A percentile compares a stretch with the other conserved stretches of the same genome.
Conservation (phyloP, 2,113 vertebrate genomes). For the Saccopteryx leptura region DNA sequence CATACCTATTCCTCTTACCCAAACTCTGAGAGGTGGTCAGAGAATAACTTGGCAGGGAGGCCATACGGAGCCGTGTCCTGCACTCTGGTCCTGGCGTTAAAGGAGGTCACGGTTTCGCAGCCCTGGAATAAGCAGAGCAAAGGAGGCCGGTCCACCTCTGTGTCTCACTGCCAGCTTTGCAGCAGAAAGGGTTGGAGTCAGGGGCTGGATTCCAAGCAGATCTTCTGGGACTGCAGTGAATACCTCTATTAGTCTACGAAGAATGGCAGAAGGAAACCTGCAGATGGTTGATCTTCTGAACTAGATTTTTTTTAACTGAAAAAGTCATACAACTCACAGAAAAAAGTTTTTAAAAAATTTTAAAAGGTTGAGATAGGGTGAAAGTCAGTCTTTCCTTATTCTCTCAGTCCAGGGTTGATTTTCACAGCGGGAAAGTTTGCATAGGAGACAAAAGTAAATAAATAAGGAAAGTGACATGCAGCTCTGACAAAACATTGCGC, state of each 20-base stretch:
- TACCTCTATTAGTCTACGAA: neutral
- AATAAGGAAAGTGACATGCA: neutral
- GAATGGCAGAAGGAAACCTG: neutral
- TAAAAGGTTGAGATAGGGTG: neutral
- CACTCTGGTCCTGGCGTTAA: conserved; percentile 37
- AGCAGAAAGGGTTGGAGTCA: conserved; percentile 30
- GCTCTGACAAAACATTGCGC: conserved; percentile 26
- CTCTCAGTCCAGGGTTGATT: neutral
- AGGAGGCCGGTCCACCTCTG: conserved; percentile 31
- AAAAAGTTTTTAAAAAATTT: neutral
- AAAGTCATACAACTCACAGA: neutral
- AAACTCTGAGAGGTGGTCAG: conserved; percentile 27
- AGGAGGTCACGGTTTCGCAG: conserved; percentile 42
- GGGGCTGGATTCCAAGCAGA: conserved; percentile 67
- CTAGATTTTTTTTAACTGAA: conserved; percentile 13
- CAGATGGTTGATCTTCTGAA: conserved; percentile 49
- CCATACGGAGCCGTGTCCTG: neutral
- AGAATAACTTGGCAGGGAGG: conserved; percentile 76
- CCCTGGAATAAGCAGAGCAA: conserved; percentile 50
- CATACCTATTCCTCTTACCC: conserved; percentile 53
- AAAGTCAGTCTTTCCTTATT: conserved; percentile 23
- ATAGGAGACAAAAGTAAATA: neutral
- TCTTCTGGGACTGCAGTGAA: conserved; percentile 52
- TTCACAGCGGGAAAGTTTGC: neutral
- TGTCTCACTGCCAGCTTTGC: conserved; percentile 43